Evolutionary conservation across 1,140 invertebrate genomes (phyloP), one percentile per base, ranked within the genome.

Genomic region (Hyposmocoma kahamanoa): DNA sequence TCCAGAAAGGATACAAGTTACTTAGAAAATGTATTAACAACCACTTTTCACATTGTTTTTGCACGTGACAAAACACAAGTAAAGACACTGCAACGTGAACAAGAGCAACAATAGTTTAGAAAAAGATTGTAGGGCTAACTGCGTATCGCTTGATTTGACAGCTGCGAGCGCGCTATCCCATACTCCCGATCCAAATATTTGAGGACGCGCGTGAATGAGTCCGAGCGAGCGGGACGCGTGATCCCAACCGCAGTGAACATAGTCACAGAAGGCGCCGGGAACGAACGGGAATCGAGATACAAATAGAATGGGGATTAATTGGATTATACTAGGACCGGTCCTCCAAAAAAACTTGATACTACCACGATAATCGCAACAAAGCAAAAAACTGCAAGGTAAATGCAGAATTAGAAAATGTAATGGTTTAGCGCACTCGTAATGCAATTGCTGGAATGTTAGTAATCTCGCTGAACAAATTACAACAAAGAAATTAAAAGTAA

Each of bases 1-100:
- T 64, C 79, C 72, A 82, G 73, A 84, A 85, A 84, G 82, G 78
- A 81, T 81, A 83, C 76, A 82, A 82, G 72, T 69, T 84, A 84
- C 72, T 79, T 56, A 67, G 80, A 81, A 84, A 79, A 73, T 67
- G 58, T 55, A 55, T 82, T 83, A 85, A 83, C 82, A 85, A 85
- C 82, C 80, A 85, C 82, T 84, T 82, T 84, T 73, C 79, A 85
- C 82, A 85, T 85, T 85, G 82, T 81, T 85, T 84, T 85, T 84
- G 79, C 82, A 77, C 79, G 61, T 63, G 64, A 83, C 82, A 85
- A 85, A 67, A 85, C 74, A 79, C 82, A 85, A 85, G 82, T 72
- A 85, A 85, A 85, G 72, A 77, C 68, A 85, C 82, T 85, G 75
- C 46, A 82, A 85, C 41, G 46, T 47, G 43, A 78, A 77, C 62